phyloP scores from a whole-genome alignment of 2,797 vertebrate species.

The Dendrocincla tyrannina region DNA sequence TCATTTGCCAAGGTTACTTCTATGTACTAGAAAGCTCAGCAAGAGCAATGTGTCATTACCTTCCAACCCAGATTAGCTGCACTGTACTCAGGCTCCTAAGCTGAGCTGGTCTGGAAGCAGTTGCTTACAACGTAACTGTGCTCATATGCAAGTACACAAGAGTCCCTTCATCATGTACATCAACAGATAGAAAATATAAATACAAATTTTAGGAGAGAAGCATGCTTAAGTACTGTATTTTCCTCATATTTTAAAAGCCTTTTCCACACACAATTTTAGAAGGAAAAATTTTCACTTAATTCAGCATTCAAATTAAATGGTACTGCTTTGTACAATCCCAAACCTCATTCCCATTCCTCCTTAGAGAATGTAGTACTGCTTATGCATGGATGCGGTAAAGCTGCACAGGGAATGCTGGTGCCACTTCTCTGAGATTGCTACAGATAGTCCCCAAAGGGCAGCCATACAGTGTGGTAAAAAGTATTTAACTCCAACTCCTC shows the following conservation, averaged over 20 bases:
- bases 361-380: neutral
- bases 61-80: constrained; percentile 12
- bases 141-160: neutral
- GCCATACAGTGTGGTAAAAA: neutral
- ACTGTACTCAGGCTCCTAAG: neutral
- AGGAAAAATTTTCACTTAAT: neutral
- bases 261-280: neutral
- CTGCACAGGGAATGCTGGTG: neutral
- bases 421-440: neutral
- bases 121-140: neutral
- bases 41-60: neutral
- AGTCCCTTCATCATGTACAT: neutral
- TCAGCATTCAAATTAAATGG: neutral
- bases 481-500: neutral
- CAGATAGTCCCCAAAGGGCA: neutral
- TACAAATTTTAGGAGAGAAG: neutral
- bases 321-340: neutral
- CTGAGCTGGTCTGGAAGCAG: neutral
- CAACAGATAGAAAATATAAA: neutral
- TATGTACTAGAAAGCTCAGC: constrained; percentile 14
- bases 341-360: neutral
- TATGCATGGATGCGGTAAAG: neutral
- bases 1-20: constrained; percentile 31
- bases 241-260: neutral
- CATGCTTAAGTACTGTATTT: neutral